A percentile compares a stretch with the other conserved stretches of the same genome.
These are phyloP conservation scores for Hemicrepidius hirtus DNA, from an alignment of 2,888 invertebrate species.

Conservation along the genomic window DNA sequence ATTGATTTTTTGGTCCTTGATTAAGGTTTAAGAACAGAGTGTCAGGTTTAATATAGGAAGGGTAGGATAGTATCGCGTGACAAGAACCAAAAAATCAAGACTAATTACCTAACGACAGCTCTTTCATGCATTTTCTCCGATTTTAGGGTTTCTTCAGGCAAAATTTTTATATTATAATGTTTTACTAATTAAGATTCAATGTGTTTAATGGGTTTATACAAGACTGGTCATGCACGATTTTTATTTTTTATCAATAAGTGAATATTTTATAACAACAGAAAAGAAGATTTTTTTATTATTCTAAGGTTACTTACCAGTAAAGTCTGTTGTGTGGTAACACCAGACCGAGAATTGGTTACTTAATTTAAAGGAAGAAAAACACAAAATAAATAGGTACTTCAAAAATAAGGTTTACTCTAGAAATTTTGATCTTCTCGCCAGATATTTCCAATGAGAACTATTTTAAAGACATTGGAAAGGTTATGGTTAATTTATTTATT, in stretches of 20 bases:
- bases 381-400: no score
- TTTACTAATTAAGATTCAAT: background rate
- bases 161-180: constrained; percentile 4
- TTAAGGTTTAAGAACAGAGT: constrained; percentile 46
- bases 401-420: no score
- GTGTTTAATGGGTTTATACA: constrained; percentile 4
- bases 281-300: no score
- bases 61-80: constrained; percentile 55
- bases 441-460: background rate
- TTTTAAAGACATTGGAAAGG: background rate
- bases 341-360: no score
- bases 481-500: constrained; percentile 31
- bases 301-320: no score
- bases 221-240: constrained; percentile 32
- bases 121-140: constrained; percentile 53
- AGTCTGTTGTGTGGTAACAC: no score
- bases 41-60: constrained; percentile 54
- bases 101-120: constrained; percentile 55
- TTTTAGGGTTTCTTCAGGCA: constrained; percentile 36
- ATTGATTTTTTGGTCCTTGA: constrained; percentile 53
- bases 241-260: constrained; percentile 7
- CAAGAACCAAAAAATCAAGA: constrained; percentile 54
- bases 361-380: no score
- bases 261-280: background rate
- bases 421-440: no score